Evolutionary conservation across 2,888 invertebrate genomes (phyloP), one percentile per base, ranked within the genome.

Genomic region (Smittia aterrima): DNA sequence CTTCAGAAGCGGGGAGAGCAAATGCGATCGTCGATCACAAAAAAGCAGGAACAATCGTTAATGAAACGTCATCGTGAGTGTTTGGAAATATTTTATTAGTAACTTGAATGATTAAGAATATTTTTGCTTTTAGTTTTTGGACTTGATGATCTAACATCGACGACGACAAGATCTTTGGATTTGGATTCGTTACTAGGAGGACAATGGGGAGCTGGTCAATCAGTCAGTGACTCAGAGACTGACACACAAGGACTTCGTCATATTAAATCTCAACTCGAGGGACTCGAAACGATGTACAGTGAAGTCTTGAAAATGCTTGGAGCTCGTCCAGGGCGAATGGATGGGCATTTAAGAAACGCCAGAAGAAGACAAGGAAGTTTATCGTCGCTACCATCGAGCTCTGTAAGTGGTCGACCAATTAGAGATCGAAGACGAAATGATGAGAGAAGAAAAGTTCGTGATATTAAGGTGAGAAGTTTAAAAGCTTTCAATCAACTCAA

Each of bases 361-460:
- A 85, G 85, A 77, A 83, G 89, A 67, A 85, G 90, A 0, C 92
- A 92, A 79, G 93, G 93, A 47, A 92, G 92, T 78, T 89, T 93
- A 85, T 92, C 92, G 0, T 93, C 93, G 0, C 84, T 93, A 24
- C 92, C 92, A 0, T 92, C 92, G 0, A 92, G 92, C 77, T 92
- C 92, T 0, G 92, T 92, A 4, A 92, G 92, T 82, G 91, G 91
- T 77, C 85, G 92, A 67, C 92, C 92, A 0, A 87, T 89, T 11
- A 83, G 92, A 67, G 92, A 92, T 78, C 89, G 90, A 80, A 82
- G 90, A 76, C 83, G 88, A 54, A 87, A 88, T 75, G 92, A 92
- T 58, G 89, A 91, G 74, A 84, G 91, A 76, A 90, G 91, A 81
- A 92, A 91, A 83, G 87, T 88, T 76, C 88, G 89, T 79, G 91